Evolutionary conservation across 2,113 vertebrate species (phyloP), one percentile per base, ranked within the genome.

Genomic region (Aptenodytes patagonicus): DNA sequence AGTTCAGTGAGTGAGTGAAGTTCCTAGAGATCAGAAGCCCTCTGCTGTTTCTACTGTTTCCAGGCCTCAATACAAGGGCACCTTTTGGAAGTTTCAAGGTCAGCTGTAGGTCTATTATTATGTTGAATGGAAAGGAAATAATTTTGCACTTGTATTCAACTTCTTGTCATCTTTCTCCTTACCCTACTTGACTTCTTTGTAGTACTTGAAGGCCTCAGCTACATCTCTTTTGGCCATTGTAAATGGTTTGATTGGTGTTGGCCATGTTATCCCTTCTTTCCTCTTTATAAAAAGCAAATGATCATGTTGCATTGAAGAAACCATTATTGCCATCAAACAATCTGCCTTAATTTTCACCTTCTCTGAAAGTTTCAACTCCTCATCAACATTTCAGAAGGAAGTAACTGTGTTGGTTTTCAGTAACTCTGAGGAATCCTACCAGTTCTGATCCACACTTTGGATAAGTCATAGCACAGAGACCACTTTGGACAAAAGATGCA

Each of bases 101-200:
- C 96, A 97, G 97, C 95, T 96, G 91, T 97, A 95, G 94, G 96
- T 97, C 96, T 97, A 98, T 98, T 97, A 96, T 98, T 98, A 97
- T 96, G 85, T 92, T 97, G 97, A 97, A 97, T 96, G 96, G 96
- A 96, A 96, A 97, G 91, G 95, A 95, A 97, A 98, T 97, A 96
- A 97, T 97, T 97, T 97, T 95, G 85, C 79, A 94, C 95, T 96
- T 95, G 93, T 93, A 96, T 95, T 95, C 88, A 97, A 96, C 87
- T 93, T 84, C 94, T 96, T 98, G 95, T 95, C 93, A 97, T 97
- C 96, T 98, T 95, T 97, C 96, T 97, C 95, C 96, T 96, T 95
- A 97, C 78, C 94, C 95, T 96, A 96, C 95, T 97, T 96, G 91
- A 91, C 38, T 95, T 97, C 97, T 97, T 97, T 97, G 96, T 97